Base-by-base conservation (phyloP, 2,797 vertebrate genomes). In the Xenopus petersii region DNA sequence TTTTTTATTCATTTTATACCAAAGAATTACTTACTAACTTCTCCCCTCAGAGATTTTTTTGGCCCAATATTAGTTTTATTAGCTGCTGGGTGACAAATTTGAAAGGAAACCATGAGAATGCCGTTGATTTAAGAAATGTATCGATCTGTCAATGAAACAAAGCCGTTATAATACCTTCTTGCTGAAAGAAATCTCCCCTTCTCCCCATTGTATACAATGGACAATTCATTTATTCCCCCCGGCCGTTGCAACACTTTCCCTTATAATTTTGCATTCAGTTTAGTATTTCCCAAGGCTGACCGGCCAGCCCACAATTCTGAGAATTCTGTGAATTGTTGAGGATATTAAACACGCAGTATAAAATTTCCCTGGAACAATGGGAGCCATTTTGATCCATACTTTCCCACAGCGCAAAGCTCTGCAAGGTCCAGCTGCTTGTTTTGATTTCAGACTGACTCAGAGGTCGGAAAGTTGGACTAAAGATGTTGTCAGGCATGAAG, bases 311-410 rank as follows among this genome's bases (percentile, higher is more conserved):
- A 82, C 77, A 87, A 83, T 86, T 87, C 89, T 84, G 86, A 88
- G 86, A 87, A 86, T 84, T 83, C 81, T 83, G 81, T 80, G 82
- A 85, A 83, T 82, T 84, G 83, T 83, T 84, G 84, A 84, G 86
- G 89, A 88, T 89, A 93, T 90, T 89, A 86, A 91, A 89, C 85
- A 86, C 84, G 83, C 81, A 81, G 88, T 90, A 88, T 93, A 88
- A 92, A 85, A 89, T 93, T 94, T 92, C 92, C 69, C 81, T 79
- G 86, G 87, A 91, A 93, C 88, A 92, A 93, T 89, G 85, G 88
- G 82, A 89, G 89, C 89, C 90, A 91, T 91, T 91, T 89, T 84
- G 82, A 89, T 83, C 85, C 70, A 84, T 88, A 88, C 84, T 91
- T 93, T 94, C 91, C 91, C 91, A 92, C 88, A 92, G 89, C 80